These are phyloP conservation scores for Hystrix brachyura DNA, from an alignment of 2,113 vertebrate genomes.

Conservation along the genomic window DNA sequence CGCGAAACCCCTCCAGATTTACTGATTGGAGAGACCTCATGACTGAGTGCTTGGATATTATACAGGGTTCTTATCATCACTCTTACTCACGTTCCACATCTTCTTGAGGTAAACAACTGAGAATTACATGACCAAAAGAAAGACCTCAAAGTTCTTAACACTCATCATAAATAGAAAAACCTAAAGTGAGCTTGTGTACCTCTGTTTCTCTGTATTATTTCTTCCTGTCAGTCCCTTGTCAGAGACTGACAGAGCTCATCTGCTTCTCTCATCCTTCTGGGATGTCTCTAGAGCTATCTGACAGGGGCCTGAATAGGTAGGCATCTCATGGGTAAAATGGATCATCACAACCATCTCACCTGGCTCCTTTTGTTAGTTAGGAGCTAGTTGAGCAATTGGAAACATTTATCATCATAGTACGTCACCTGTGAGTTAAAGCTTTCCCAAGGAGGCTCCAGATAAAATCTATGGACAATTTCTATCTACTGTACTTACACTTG, in stretches of 20 bases:
- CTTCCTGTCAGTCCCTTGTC: background rate
- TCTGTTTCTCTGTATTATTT: background rate
- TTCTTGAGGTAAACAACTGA: background rate
- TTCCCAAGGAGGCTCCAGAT: background rate
- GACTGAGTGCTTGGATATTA: background rate
- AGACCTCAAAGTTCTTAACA: background rate
- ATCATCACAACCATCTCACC: no score
- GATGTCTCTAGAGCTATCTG: background rate
- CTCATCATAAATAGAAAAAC: background rate
- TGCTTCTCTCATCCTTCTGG: background rate
- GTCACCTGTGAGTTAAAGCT: no score
- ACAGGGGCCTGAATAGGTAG: background rate
- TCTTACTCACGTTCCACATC: background rate
- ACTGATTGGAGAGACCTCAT: background rate
- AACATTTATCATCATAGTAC: background rate
- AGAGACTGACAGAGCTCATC: background rate
- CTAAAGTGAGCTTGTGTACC: background rate
- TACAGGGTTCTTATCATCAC: background rate
- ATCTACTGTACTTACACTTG: background rate
- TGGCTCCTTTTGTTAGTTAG: background rate
- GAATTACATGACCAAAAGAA: background rate
- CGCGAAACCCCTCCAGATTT: background rate
- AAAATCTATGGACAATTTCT: background rate
- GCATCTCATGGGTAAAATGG: background rate
- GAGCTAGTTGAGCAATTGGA: background rate